Conservation (phyloP, 2,888 invertebrate genomes). For the Ligdia adustata region DNA sequence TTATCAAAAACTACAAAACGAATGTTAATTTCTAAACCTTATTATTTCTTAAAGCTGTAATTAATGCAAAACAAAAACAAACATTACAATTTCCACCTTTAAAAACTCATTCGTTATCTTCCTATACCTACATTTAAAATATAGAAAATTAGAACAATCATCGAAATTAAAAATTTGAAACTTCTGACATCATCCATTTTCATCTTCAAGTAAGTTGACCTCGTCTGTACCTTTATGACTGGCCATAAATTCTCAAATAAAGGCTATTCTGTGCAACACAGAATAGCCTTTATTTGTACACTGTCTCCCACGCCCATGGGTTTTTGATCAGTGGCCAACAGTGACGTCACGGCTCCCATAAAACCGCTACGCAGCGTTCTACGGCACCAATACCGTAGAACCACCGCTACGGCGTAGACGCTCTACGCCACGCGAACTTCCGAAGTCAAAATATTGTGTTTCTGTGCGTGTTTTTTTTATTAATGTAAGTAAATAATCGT, state of each 20-base stretch:
- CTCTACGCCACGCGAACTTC: conserved; percentile 58
- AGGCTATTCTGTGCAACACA: conserved; percentile 47
- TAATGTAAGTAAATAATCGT: conserved; percentile 25
- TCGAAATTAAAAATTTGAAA: background rate
- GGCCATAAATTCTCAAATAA: conserved; percentile 24
- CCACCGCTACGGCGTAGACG: conserved; percentile 72
- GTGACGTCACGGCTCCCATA: conserved; percentile 72
- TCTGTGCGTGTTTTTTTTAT: conserved; percentile 16
- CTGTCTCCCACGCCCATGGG: conserved; percentile 61
- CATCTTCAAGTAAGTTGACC: background rate
- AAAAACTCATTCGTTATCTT: too few relatives aligned
- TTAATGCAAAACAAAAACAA: too few relatives aligned
- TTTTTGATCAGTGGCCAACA: conserved; percentile 53
- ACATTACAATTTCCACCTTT: too few relatives aligned
- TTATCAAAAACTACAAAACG: too few relatives aligned
- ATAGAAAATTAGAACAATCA: background rate
- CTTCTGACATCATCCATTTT: too few relatives aligned
- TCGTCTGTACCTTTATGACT: conserved; percentile 13
- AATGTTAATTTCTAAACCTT: too few relatives aligned
- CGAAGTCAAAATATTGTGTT: conserved; percentile 24
- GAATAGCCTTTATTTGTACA: too few relatives aligned
- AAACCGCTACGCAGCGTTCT: conserved; percentile 60
- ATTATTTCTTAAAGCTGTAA: too few relatives aligned
- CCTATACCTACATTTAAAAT: too few relatives aligned
- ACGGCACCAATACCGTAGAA: conserved; percentile 65